phyloP scores from a whole-genome alignment of 1,140 invertebrate genomes.

The Epicauta chinensis region DNA sequence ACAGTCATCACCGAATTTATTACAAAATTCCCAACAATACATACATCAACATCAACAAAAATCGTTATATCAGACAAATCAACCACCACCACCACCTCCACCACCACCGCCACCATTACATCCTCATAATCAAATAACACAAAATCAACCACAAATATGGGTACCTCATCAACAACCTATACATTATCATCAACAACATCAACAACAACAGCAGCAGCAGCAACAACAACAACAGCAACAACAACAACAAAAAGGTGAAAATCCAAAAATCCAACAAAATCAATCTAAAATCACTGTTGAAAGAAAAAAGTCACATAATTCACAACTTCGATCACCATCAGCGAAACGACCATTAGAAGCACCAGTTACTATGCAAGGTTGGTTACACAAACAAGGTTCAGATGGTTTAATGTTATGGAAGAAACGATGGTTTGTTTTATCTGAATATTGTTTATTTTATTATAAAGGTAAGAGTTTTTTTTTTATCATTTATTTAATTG shows the following conservation, averaged over 20 bases:
- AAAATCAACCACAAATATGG: constrained; percentile 33
- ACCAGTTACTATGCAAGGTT: constrained; percentile 75
- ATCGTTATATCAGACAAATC: constrained; percentile 19
- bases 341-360: constrained; percentile 70
- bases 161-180: constrained; percentile 31
- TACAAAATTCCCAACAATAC: constrained; percentile 34
- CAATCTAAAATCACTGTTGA: constrained; percentile 22
- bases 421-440: constrained; percentile 90
- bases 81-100: constrained; percentile 24
- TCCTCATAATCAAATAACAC: constrained; percentile 22
- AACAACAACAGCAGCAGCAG: constrained; percentile 32
- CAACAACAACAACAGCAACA: constrained; percentile 20
- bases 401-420: constrained; percentile 90
- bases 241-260: constrained; percentile 40
- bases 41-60: constrained; percentile 34
- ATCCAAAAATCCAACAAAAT: constrained; percentile 21
- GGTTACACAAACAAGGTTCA: constrained; percentile 88
- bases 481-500: not conserved
- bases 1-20: constrained; percentile 34
- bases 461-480: constrained; percentile 73
- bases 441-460: constrained; percentile 91
- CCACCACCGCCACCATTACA: constrained; percentile 17
- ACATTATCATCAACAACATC: constrained; percentile 37
- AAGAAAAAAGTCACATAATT: constrained; percentile 43
- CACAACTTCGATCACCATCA: constrained; percentile 63